Evolutionary conservation across 64 coral and sea anemone species (phyloP).

Genomic region (Pocillopora verrucosa): DNA sequence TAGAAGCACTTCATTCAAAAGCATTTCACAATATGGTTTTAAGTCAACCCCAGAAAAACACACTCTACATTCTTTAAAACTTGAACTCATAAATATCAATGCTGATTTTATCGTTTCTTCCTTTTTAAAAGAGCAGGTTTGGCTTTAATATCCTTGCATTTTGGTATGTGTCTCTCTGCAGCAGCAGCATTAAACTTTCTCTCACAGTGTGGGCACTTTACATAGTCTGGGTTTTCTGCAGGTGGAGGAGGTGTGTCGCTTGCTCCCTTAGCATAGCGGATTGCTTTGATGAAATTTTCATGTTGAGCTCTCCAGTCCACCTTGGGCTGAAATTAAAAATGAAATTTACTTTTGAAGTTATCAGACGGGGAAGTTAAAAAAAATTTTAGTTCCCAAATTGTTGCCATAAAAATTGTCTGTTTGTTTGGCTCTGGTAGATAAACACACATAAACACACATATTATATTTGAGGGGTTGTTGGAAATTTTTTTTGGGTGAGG

Average conservation of each 20-base stretch:
- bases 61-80: background rate
- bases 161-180: constrained; percentile 94
- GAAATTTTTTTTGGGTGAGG: too few relatives aligned
- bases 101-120: constrained; percentile 8
- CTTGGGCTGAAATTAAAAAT: constrained; percentile 61
- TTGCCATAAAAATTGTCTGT: background rate
- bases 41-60: too few relatives aligned
- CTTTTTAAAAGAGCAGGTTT: constrained; percentile 39
- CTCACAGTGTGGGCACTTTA: constrained; percentile 85
- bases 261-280: constrained; percentile 84
- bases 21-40: too few relatives aligned
- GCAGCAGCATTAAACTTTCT: constrained; percentile 89
- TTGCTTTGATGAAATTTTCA: constrained; percentile 84
- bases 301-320: constrained; percentile 80
- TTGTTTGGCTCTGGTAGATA: too few relatives aligned
- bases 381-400: too few relatives aligned
- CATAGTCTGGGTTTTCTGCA: constrained; percentile 82
- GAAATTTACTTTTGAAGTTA: background rate
- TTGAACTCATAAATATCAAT: background rate
- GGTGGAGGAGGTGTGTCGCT: constrained; percentile 62
- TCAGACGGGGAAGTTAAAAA: background rate
- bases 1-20: too few relatives aligned
- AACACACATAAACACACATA: too few relatives aligned
- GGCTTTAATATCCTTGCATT: constrained; percentile 92
- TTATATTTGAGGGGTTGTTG: too few relatives aligned